phyloP scores from a whole-genome alignment of 64 coral and sea anemone species.

The Cladopsammia gracilis region DNA sequence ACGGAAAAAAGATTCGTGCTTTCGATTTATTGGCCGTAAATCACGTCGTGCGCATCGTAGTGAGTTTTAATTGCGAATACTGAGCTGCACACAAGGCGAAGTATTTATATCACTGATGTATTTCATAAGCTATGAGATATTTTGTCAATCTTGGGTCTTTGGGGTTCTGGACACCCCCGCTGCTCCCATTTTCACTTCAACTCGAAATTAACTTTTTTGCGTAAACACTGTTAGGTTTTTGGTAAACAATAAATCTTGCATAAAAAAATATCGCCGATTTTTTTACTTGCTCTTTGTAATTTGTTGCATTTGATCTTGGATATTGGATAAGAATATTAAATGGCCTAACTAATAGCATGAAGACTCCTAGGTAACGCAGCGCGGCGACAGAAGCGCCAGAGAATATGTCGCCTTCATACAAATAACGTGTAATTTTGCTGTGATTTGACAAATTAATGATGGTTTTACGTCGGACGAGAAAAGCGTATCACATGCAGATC shows the following conservation, averaged over 20 bases:
- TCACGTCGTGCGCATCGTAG: neutral
- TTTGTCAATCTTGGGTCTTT: neutral
- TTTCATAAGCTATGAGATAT: neutral
- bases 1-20: neutral
- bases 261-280: neutral
- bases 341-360: neutral
- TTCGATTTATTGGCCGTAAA: neutral
- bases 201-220: constrained; percentile 20
- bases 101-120: constrained; percentile 10
- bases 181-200: constrained; percentile 1
- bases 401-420: neutral
- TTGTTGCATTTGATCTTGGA: neutral
- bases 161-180: neutral
- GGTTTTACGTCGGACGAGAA: neutral
- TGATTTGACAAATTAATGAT: neutral
- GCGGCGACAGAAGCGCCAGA: neutral
- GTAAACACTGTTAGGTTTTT: neutral
- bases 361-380: constrained; percentile 18
- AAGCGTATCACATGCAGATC: too few relatives aligned
- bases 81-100: neutral
- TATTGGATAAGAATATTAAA: neutral
- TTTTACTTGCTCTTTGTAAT: neutral
- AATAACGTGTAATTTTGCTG: neutral
- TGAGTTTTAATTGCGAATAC: neutral
- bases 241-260: neutral